Conservation (phyloP, 2,113 vertebrate genomes). For the Coreoperca whiteheadi region DNA sequence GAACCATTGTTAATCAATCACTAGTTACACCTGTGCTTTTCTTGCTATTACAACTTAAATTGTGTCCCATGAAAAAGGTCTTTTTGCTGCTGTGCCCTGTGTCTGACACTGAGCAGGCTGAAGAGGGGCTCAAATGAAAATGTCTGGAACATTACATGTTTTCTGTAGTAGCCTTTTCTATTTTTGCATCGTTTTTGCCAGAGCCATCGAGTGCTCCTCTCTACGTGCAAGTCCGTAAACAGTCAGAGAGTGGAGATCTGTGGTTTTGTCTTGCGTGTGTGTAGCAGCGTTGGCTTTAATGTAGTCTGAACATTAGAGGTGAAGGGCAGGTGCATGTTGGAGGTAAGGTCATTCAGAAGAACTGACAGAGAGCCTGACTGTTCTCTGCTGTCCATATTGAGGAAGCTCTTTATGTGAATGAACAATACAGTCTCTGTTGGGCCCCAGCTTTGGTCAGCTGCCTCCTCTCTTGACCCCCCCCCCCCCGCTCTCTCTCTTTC, state of each 20-base stretch:
- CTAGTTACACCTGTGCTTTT: not conserved
- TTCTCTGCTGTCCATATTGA: conserved; percentile 73
- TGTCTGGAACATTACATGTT: not conserved
- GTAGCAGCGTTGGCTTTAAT: conserved; percentile 16
- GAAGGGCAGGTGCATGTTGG: conserved; percentile 68
- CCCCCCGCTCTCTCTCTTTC: not conserved
- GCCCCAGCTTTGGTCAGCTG: conserved; percentile 62
- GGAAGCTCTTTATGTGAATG: conserved; percentile 70
- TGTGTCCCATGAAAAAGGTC: not conserved
- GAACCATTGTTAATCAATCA: not conserved
- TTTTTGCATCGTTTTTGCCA: not conserved
- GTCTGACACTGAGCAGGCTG: not conserved
- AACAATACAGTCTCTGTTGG: conserved; percentile 82
- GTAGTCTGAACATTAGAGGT: conserved; percentile 42
- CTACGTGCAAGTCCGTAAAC: not conserved
- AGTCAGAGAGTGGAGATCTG: not conserved
- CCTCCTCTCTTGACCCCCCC: conserved; percentile 35
- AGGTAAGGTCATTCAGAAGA: conserved; percentile 62
- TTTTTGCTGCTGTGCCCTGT: not conserved
- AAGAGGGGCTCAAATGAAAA: not conserved
- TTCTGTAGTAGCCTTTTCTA: not conserved
- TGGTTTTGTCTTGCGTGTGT: not conserved
- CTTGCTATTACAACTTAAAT: not conserved
- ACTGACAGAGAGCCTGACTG: conserved; percentile 75
- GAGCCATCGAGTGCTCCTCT: not conserved